Percentiles rank a stretch among this genome's conserved stretches.
Evolutionary conservation across 2,113 vertebrate species (phyloP).

Genomic region (Anser cygnoides): DNA sequence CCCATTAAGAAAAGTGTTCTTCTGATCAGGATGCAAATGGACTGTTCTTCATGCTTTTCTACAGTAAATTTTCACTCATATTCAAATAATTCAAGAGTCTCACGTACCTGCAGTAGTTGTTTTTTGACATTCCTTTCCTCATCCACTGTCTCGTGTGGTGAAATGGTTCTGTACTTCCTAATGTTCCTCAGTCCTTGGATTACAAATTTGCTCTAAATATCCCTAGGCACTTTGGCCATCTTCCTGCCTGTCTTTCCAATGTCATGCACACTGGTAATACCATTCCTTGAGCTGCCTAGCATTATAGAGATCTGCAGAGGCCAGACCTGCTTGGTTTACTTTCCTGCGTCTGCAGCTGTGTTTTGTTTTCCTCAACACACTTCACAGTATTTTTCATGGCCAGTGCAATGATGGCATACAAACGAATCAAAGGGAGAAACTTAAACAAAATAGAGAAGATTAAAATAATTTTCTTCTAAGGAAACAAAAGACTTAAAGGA

Average conservation of each 20-base stretch:
- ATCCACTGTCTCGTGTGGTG: neutral
- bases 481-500: neutral
- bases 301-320: neutral
- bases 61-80: neutral
- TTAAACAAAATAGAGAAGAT: neutral
- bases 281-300: neutral
- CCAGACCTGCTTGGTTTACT: neutral
- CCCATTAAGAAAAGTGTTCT: neutral
- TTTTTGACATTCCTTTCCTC: neutral
- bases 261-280: accelerated
- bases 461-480: neutral
- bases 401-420: neutral
- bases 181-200: neutral
- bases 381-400: neutral
- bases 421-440: neutral
- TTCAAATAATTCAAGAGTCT: neutral
- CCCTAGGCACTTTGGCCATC: neutral
- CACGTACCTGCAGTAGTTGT: neutral
- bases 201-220: neutral
- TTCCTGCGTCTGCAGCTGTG: neutral
- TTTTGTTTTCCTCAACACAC: neutral
- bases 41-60: neutral
- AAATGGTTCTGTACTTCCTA: neutral
- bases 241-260: neutral
- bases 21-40: slow-evolving; percentile 3